Evolutionary conservation across 2,113 vertebrate genomes (phyloP).

Genomic region (Centropus bengalensis): DNA sequence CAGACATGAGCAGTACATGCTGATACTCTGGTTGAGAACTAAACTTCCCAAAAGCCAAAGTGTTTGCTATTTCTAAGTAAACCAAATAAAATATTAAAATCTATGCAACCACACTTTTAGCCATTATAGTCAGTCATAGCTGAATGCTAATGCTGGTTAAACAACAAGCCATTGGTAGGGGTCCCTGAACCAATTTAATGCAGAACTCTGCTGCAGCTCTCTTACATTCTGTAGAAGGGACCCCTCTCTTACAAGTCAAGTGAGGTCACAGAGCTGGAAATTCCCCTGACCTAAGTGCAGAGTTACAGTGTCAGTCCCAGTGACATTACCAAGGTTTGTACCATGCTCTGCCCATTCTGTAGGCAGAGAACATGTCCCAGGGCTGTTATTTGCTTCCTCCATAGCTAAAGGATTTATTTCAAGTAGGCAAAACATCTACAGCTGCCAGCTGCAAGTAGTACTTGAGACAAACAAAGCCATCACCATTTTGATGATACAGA

Average conservation of each 20-base stretch:
- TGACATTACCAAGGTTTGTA: neutral
- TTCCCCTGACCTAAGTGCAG: neutral
- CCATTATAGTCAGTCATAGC: neutral
- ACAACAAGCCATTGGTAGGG: neutral
- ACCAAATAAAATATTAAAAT: neutral
- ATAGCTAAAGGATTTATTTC: neutral
- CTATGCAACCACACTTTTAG: neutral
- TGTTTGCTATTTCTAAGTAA: neutral
- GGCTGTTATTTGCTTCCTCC: neutral
- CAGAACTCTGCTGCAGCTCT: neutral
- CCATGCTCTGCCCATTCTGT: neutral
- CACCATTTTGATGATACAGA: neutral
- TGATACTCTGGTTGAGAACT: neutral
- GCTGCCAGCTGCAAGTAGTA: neutral
- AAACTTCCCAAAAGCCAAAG: neutral
- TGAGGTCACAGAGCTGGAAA: neutral
- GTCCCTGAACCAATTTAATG: neutral
- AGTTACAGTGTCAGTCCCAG: neutral
- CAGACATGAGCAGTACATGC: neutral
- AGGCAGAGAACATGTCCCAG: rapidly evolving
- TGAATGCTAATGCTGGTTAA: neutral
- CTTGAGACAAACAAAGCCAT: neutral
- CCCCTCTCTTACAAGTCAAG: neutral
- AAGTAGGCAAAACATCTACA: neutral
- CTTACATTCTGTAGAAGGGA: neutral